phyloP scores from a whole-genome alignment of 1,140 invertebrate genomes.

The Nymphalis io region DNA sequence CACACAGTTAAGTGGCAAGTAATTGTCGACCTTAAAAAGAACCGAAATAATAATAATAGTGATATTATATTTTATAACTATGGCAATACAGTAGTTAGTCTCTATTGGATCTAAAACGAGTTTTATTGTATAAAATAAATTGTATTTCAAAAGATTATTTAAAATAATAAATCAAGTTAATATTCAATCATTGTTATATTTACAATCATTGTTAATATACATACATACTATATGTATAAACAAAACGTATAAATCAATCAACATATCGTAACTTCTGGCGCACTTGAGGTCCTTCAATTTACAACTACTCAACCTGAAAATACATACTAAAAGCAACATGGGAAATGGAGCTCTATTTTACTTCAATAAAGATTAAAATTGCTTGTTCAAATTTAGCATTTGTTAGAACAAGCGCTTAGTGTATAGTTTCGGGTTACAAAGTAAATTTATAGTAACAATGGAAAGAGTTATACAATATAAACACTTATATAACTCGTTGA shows the following conservation, averaged over 20 bases:
- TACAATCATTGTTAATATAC: too few species aligned
- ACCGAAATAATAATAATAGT: too few species aligned
- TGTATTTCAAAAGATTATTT: too few species aligned
- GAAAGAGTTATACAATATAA: neutral
- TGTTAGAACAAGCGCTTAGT: neutral
- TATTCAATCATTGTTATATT: too few species aligned
- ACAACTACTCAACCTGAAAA: neutral
- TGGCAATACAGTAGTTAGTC: too few species aligned
- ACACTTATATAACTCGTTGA: too few species aligned
- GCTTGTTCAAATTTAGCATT: neutral
- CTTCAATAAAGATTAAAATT: neutral
- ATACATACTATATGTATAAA: neutral
- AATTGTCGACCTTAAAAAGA: too few species aligned
- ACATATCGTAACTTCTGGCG: neutral
- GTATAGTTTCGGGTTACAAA: neutral
- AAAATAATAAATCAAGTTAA: too few species aligned
- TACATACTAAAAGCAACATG: neutral
- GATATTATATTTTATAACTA: too few species aligned
- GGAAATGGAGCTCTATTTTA: neutral
- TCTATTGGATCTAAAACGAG: too few species aligned
- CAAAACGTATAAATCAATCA: neutral
- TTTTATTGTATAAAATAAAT: too few species aligned
- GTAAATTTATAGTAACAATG: neutral
- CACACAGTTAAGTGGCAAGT: too few species aligned
- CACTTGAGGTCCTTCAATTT: conserved; percentile 3